These are phyloP conservation scores for Cheumatopsyche charites DNA, from an alignment of 1,140 invertebrate genomes.

Conservation along the genomic window DNA sequence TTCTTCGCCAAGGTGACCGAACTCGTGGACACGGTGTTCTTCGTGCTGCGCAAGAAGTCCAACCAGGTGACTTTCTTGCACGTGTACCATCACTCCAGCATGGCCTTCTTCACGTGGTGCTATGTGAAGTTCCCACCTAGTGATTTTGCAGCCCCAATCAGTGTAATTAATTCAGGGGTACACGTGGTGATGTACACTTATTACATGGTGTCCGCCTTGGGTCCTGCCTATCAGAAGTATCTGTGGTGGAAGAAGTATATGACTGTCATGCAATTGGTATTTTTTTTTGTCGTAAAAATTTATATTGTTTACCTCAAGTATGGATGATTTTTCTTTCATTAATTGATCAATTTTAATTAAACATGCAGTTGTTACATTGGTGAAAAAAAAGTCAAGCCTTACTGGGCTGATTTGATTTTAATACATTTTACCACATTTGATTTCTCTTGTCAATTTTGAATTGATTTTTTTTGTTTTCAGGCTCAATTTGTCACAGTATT, in stretches of 20 bases:
- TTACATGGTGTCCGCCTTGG: constrained; percentile 81
- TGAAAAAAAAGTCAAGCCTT: no score
- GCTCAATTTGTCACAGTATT: constrained; percentile 78
- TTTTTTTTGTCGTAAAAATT: constrained; percentile 46
- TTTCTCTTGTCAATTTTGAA: no score
- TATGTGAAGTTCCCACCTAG: constrained; percentile 65
- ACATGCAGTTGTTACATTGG: no score
- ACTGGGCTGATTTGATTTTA: no score
- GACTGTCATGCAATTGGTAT: constrained; percentile 82
- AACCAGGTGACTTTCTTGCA: constrained; percentile 80
- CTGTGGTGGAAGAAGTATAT: constrained; percentile 94
- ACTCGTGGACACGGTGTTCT: constrained; percentile 89
- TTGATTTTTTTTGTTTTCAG: constrained; percentile 54
- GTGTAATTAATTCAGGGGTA: constrained; percentile 73
- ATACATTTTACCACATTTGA: no score
- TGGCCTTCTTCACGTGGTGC: constrained; percentile 66
- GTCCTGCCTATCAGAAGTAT: constrained; percentile 81
- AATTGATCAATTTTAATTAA: no score
- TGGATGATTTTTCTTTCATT: constrained; percentile 78
- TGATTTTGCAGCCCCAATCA: constrained; percentile 65
- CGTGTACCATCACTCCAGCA: constrained; percentile 74
- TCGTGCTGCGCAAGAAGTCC: constrained; percentile 80
- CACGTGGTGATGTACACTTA: constrained; percentile 84
- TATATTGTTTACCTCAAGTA: constrained; percentile 63
- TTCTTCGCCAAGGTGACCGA: constrained; percentile 92